A percentile compares a stretch with the other conserved stretches of the same genome.
Conservation (phyloP, 2,888 invertebrate genomes). For the Neuroscelio doddi region DNA sequence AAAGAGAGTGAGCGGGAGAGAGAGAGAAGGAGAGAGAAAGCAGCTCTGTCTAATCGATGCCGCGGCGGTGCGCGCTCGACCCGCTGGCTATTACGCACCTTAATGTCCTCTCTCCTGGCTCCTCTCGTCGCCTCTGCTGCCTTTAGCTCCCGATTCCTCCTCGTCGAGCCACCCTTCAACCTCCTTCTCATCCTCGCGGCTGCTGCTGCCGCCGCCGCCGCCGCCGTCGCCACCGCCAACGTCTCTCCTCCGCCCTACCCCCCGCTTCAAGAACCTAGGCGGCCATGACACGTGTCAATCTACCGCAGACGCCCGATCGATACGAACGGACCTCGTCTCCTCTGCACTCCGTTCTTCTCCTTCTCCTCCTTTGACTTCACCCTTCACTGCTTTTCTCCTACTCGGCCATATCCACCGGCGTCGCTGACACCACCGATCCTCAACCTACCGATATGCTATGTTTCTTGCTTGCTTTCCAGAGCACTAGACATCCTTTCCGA, state of each 20-base stretch:
- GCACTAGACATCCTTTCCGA: neutral
- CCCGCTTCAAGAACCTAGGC: slow-evolving; percentile 57
- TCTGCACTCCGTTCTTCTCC: slow-evolving; percentile 33
- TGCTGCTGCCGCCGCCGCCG: slow-evolving; percentile 10
- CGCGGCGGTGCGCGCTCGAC: slow-evolving; percentile 71
- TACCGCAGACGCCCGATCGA: slow-evolving; percentile 72
- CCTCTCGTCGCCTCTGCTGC: slow-evolving; percentile 39
- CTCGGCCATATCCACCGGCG: slow-evolving; percentile 54
- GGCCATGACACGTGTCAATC: slow-evolving; percentile 73
- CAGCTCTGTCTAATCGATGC: slow-evolving; percentile 72
- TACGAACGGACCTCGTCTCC: slow-evolving; percentile 69
- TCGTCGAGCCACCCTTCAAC: slow-evolving; percentile 49
- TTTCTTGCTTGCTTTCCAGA: neutral
- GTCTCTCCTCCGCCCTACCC: slow-evolving; percentile 26
- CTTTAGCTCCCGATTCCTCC: slow-evolving; percentile 49
- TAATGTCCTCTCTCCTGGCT: slow-evolving; percentile 67
- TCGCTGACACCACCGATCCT: slow-evolving; percentile 50
- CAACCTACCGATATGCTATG: slow-evolving; percentile 24
- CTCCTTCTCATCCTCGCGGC: slow-evolving; percentile 37
- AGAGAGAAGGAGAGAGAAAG: slow-evolving; percentile 53
- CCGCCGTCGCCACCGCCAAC: slow-evolving; percentile 13
- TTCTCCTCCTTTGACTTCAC: slow-evolving; percentile 42
- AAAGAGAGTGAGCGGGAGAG: slow-evolving; percentile 48
- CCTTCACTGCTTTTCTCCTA: slow-evolving; percentile 45
- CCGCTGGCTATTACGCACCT: slow-evolving; percentile 73